phyloP scores from a whole-genome alignment of 2,113 vertebrate genomes.

The Callocephalon fimbriatum region DNA sequence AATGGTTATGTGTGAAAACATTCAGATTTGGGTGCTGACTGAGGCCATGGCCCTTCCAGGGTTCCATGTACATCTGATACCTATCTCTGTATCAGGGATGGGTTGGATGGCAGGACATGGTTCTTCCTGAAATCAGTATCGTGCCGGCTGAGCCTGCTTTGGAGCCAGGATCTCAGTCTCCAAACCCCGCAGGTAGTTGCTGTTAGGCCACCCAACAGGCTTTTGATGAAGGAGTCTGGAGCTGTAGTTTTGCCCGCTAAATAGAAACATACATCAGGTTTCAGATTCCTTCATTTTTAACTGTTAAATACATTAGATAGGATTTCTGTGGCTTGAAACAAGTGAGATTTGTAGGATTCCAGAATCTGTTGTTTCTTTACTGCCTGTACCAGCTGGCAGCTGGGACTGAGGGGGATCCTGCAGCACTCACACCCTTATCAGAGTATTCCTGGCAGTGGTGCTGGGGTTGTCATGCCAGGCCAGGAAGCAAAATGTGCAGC shows the following conservation, averaged over 20 bases:
- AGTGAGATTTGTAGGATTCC: neutral
- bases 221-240: neutral
- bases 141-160: neutral
- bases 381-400: neutral
- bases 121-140: neutral
- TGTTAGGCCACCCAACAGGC: neutral
- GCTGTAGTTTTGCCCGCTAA: neutral
- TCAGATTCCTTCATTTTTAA: neutral
- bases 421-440: neutral
- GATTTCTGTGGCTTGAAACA: neutral
- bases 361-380: neutral
- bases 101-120: neutral
- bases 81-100: accelerated
- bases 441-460: neutral
- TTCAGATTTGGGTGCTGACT: neutral
- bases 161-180: neutral
- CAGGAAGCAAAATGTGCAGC: neutral
- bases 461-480: neutral
- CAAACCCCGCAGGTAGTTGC: neutral
- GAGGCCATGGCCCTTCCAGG: neutral
- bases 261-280: neutral
- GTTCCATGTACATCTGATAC: accelerated
- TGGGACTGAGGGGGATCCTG: neutral
- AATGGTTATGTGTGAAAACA: neutral
- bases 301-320: neutral